Percentiles rank a stretch among this genome's conserved stretches.
phyloP scores from a whole-genome alignment of 2,888 invertebrate genomes.

The Eristalinus sepulchralis region DNA sequence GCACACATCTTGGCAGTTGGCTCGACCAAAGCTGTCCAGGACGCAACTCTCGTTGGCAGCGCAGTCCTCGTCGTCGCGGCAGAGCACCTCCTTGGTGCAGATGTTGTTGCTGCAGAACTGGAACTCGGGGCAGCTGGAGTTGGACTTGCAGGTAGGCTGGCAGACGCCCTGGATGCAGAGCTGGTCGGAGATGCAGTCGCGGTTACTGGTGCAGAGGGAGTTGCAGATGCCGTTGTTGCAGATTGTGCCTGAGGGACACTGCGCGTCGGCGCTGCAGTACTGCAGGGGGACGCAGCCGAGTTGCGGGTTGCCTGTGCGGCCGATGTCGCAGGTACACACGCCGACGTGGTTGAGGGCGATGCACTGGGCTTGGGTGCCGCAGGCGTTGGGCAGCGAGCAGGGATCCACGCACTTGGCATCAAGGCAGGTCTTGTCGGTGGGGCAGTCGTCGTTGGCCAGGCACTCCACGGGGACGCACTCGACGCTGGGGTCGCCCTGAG shows the following conservation, averaged over 20 bases:
- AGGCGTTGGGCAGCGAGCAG: slow-evolving; percentile 90
- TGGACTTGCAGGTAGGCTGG: slow-evolving; percentile 90
- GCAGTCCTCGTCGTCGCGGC: slow-evolving; percentile 88
- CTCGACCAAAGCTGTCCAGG: slow-evolving; percentile 86
- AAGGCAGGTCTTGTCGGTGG: slow-evolving; percentile 87
- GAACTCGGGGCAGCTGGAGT: slow-evolving; percentile 91
- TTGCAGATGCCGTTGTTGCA: slow-evolving; percentile 91
- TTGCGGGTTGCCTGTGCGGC: slow-evolving; percentile 92
- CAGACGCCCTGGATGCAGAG: slow-evolving; percentile 93
- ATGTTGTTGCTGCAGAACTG: slow-evolving; percentile 92
- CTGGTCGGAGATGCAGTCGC: slow-evolving; percentile 93
- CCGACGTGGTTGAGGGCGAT: slow-evolving; percentile 89
- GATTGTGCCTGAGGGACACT: slow-evolving; percentile 92
- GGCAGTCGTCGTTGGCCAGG: slow-evolving; percentile 89
- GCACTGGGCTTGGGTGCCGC: slow-evolving; percentile 91
- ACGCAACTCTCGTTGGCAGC: slow-evolving; percentile 87
- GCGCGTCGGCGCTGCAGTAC: slow-evolving; percentile 89
- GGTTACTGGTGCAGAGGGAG: slow-evolving; percentile 89
- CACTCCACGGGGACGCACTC: slow-evolving; percentile 90
- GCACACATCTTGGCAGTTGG: slow-evolving; percentile 89
- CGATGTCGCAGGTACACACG: slow-evolving; percentile 91
- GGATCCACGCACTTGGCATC: slow-evolving; percentile 91
- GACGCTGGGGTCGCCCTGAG: slow-evolving; percentile 88
- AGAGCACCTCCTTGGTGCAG: slow-evolving; percentile 91
- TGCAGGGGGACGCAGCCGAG: slow-evolving; percentile 92